Base-by-base conservation (phyloP, 1,140 invertebrate genomes). In the Berghia stephanieae region DNA sequence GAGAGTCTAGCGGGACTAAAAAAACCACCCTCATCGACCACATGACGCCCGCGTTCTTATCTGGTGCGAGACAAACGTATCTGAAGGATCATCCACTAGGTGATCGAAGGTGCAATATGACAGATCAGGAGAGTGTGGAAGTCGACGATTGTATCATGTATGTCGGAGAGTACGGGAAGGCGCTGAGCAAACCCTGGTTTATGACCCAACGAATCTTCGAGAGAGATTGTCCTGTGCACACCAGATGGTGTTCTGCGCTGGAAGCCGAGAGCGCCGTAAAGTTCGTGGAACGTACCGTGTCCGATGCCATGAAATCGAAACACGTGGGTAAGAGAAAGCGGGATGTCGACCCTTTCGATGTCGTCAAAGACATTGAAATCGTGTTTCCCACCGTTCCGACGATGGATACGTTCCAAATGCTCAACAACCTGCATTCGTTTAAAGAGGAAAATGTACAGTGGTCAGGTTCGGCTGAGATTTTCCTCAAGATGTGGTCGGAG, bases 321-420 rank as follows among this genome's bases (percentile, higher is more conserved):
- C n/a, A n/a, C n/a, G 24, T 36, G 16, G 6, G 34, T 4, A 5
- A 43, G 34, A 6, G 6, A 10, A 38, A 69, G 21, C 67, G 27
- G 5, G 31, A 24, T 24, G 10, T 69, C 34, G 42, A 69, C 34
- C 67, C 67, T 6, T 69, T 69, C 67, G 8, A 24, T 13, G 8
- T 69, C 27, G n/a, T 13, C 13, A 38, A 69, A 10, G 67, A 69
- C 24, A 38, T 69, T 16, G n/a, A 21, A n/a, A 24, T 69, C 34
- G 67, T 69, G 34, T 69, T 69, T 36, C 67, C 67, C 67, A 69
- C 67, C 27, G 67, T 69, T 6, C 21, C 31, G 10, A 69, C 67
- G 67, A 69, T 69, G 67, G 67, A 69, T 38, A 69, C 40, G 67
- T 69, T 69, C 34, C 67, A 69, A 38, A 24, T 69, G 67, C 34